phyloP scores from a whole-genome alignment of 1,140 invertebrate species.

The Drosophila oshimai region DNA sequence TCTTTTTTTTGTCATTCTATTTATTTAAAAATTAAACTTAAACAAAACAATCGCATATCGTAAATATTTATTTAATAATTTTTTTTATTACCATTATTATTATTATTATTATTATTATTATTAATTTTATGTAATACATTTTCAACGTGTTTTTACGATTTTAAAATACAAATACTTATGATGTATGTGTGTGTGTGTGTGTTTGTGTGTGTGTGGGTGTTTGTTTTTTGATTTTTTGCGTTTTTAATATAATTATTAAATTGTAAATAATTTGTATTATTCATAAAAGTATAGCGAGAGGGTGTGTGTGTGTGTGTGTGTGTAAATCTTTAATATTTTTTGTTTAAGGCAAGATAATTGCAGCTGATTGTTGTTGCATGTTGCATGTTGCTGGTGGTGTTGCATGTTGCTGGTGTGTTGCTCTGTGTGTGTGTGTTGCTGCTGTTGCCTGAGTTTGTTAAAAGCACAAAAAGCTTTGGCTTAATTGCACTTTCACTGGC shows the following conservation, averaged over 20 bases:
- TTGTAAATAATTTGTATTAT: conserved; percentile 68
- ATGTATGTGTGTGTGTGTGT: conserved; percentile 29
- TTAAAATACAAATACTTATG: conserved; percentile 78
- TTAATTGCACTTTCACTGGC: conserved; percentile 70
- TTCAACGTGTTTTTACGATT: conserved; percentile 69
- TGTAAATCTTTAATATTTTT: conserved; percentile 31
- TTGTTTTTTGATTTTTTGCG: conserved; percentile 29
- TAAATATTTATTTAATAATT: conserved; percentile 46
- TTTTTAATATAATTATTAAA: conserved; percentile 60
- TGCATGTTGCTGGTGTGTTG: conserved; percentile 22
- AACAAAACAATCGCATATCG: conserved; percentile 74
- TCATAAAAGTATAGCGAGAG: conserved; percentile 50
- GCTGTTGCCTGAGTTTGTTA: not conserved
- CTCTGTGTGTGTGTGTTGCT: conserved; percentile 9
- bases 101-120: conserved; percentile 33
- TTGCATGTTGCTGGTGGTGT: not conserved
- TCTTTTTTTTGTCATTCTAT: conserved; percentile 35
- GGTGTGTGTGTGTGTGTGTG: not conserved
- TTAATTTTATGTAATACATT: conserved; percentile 78
- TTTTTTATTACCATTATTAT: conserved; percentile 50
- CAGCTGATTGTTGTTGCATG: conserved; percentile 49
- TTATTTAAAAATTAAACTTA: conserved; percentile 68
- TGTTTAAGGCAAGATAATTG: conserved; percentile 72
- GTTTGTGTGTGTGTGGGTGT: too few species aligned
- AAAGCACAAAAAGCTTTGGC: conserved; percentile 71